Base-by-base conservation (phyloP, 2,113 vertebrate genomes). In the Phocoena sinus region DNA sequence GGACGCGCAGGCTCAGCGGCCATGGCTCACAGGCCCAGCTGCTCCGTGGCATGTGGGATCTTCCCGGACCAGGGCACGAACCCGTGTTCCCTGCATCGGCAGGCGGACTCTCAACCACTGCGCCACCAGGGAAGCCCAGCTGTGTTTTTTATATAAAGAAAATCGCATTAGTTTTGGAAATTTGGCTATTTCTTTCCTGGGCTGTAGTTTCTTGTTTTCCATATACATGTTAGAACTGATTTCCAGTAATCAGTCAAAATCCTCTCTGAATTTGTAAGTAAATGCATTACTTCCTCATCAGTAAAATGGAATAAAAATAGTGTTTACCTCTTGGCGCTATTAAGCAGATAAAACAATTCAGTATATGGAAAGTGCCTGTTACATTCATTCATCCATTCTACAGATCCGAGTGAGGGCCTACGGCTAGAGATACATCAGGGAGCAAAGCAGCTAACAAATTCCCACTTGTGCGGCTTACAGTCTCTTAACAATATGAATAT, bases 331-430 rank as follows among this genome's bases (percentile, higher is more conserved):
- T 68, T 70, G 41, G 12, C 17, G 20, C 25, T 67, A 47, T 76
- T 62, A 36, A 85, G 67, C 17, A 6, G 18, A 63, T 73, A 79
- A 68, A 89, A 74, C 89, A n/a, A 89, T 95, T 92, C 73, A 74
- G 11, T 26, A 2, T n/a, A n/a, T 47, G 14, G 58, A 67, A 90
- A 71, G 17, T 28, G 3, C 23, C 65, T 50, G 50, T n/a, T 0
- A 14, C 28, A 41, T 36, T 7, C 8, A 71, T 41, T 71, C 53
- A 74, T 33, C 41, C 63, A 85, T 86, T 47, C 62, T 58, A 21
- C 28, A 95, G 50, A 73, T 41, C 10, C 36, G 15, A 56, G 47
- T 7, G 15, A 56, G 28, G 31, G 2, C 4, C 82, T 93, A 1
- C 36, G 71, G 10, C 56, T 65, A 62, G 25, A 94, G 36, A 74